Evolutionary conservation across 2,888 invertebrate species (phyloP), one percentile per base, ranked within the genome.

Genomic region (Drosophila sordidula): DNA sequence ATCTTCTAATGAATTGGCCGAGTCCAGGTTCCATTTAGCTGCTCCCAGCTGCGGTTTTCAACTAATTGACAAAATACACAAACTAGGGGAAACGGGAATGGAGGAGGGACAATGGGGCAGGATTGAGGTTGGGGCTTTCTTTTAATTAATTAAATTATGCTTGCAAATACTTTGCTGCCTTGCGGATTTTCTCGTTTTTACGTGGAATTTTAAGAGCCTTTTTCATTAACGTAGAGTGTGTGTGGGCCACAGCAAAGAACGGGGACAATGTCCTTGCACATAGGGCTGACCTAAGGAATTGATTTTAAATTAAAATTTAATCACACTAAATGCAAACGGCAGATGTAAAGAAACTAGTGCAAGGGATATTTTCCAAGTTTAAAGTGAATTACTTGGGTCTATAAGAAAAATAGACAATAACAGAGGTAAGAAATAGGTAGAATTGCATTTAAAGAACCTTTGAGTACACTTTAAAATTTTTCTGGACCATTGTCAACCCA

Each of bases 81-180:
- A 51, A 42, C 14, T 25, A 29, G 25, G 16, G 18, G 18, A 9
- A 12, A 22, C 3, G 36, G 39, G 14, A 47, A 9, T 2, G 9
- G 26, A 26, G 11, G 18, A 26, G 0, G 8, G 25, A 32, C 22
- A 12, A 34, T 32, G 16, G 26, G 4, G 16, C 6, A 22, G 11
- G 8, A 29, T 46, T 59, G 42, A 38, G 16, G 32, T 29, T 14
- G 22, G 44, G 58, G 41, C 39, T 56, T 52, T 44, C 12, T 45
- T 42, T 45, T 79, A 77, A 76, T 75, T 75, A 77, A 80, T 77
- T 71, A 75, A 79, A 80, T 77, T 75, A 75, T 67, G 67, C 38
- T 68, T 63, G 54, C 61, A 69, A 72, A 73, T 47, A 63, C 47
- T 66, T 44, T 51, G 51, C 34, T 61, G 18, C 39, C 25, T 8